Evolutionary conservation across 2,797 vertebrate species (phyloP).

Genomic region (Dromococcyx pavoninus): DNA sequence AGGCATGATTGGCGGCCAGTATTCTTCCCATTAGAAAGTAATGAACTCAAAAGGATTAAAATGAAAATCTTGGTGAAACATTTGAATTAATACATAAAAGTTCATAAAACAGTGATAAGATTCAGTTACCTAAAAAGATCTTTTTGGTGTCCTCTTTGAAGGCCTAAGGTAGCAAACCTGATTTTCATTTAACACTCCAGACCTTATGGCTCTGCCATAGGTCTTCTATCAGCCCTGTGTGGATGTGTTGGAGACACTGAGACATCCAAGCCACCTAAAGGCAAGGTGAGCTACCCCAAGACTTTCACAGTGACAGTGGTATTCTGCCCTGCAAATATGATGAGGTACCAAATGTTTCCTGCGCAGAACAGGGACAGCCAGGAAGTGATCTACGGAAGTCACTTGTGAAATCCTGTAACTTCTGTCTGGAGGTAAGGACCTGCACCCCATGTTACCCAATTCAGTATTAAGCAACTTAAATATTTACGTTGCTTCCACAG

Average conservation of each 20-base stretch:
- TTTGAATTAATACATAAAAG: neutral
- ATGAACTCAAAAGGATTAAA: neutral
- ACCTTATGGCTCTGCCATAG: neutral
- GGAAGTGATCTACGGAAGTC: neutral
- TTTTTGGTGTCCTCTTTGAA: neutral
- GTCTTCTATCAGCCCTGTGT: neutral
- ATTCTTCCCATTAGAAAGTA: neutral
- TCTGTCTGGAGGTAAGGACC: neutral
- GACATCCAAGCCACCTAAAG: neutral
- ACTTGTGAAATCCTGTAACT: conserved; percentile 47
- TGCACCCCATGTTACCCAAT: conserved; percentile 8
- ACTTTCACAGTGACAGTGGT: neutral
- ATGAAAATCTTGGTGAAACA: neutral
- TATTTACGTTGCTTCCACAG: neutral
- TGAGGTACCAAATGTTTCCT: neutral
- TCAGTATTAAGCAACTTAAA: conserved; percentile 5
- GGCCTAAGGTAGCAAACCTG: neutral
- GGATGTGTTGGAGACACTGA: neutral
- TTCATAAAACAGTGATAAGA: neutral
- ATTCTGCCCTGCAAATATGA: accelerated
- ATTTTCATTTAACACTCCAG: neutral
- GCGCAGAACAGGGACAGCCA: neutral
- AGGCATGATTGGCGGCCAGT: neutral
- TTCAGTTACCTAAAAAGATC: neutral
- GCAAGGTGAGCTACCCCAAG: neutral